Conservation (phyloP, 2,797 vertebrate genomes). For the Labroides dimidiatus region DNA sequence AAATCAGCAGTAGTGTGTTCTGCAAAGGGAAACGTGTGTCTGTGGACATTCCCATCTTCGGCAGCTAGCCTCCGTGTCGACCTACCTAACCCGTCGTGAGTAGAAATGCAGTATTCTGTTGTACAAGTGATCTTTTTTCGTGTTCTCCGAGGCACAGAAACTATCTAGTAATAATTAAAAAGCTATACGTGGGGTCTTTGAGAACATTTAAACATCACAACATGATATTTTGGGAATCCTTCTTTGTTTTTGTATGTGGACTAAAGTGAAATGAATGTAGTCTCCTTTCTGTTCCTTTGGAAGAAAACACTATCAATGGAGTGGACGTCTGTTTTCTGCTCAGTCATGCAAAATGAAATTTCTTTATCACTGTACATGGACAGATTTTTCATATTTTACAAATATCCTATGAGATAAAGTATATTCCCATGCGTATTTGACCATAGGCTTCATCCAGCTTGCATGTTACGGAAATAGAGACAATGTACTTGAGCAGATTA, state of each 20-base stretch:
- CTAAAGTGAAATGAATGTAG: conserved; percentile 92
- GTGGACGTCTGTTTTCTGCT: conserved; percentile 80
- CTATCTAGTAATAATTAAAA: conserved; percentile 78
- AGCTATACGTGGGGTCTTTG: conserved; percentile 86
- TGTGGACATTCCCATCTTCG: conserved; percentile 88
- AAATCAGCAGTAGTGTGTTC: conserved; percentile 75
- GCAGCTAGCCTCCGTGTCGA: conserved; percentile 92
- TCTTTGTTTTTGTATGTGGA: conserved; percentile 85
- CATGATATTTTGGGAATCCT: conserved; percentile 83
- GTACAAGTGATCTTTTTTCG: conserved; percentile 89
- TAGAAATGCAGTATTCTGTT: conserved; percentile 95
- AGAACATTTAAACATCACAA: conserved; percentile 86
- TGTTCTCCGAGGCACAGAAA: conserved; percentile 87
- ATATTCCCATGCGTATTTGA: conserved; percentile 91
- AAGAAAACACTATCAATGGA: conserved; percentile 87
- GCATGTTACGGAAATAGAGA: conserved; percentile 92
- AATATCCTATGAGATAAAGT: conserved; percentile 89
- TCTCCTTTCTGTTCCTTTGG: conserved; percentile 76
- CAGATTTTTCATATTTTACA: conserved; percentile 88
- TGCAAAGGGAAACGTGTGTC: conserved; percentile 83
- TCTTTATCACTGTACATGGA: conserved; percentile 85
- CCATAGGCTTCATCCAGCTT: conserved; percentile 89
- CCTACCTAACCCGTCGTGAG: conserved; percentile 87
- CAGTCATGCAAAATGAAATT: conserved; percentile 85
- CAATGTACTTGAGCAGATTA: conserved; percentile 89